Evolutionary conservation across 2,113 vertebrate genomes (phyloP).

Genomic region (Epinephelus cyanopodus): DNA sequence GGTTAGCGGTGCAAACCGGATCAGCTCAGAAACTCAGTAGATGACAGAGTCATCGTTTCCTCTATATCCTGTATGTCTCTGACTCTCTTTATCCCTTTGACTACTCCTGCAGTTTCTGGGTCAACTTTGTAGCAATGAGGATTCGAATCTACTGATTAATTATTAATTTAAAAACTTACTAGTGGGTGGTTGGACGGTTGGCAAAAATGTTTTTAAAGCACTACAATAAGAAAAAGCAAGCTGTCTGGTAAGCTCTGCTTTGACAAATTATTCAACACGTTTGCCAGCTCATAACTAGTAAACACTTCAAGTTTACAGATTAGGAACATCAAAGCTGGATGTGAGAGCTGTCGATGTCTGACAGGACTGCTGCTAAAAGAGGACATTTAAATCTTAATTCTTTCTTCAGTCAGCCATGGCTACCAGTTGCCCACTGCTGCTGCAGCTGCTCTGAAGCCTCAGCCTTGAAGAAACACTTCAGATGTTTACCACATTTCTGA

Average conservation of each 20-base stretch:
- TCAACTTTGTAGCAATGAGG: background rate
- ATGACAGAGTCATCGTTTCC: background rate
- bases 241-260: background rate
- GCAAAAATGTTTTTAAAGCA: background rate
- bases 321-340: background rate
- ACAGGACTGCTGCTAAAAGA: slow-evolving; percentile 3
- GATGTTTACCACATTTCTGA: slow-evolving; percentile 9
- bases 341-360: slow-evolving; percentile 1
- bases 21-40: background rate
- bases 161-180: background rate
- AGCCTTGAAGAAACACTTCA: background rate
- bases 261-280: background rate
- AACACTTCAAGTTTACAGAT: background rate
- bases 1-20: background rate
- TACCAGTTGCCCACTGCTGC: background rate
- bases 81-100: background rate
- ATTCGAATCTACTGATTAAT: background rate
- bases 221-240: background rate
- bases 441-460: slow-evolving; percentile 16
- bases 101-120: background rate
- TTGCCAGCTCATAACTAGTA: background rate
- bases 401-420: background rate
- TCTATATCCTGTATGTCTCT: background rate
- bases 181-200: background rate
- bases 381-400: slow-evolving; percentile 8